A percentile compares a stretch with the other conserved stretches of the same genome.
Evolutionary conservation across 2,113 vertebrate species (phyloP).

Genomic region (Austrofundulus limnaeus): DNA sequence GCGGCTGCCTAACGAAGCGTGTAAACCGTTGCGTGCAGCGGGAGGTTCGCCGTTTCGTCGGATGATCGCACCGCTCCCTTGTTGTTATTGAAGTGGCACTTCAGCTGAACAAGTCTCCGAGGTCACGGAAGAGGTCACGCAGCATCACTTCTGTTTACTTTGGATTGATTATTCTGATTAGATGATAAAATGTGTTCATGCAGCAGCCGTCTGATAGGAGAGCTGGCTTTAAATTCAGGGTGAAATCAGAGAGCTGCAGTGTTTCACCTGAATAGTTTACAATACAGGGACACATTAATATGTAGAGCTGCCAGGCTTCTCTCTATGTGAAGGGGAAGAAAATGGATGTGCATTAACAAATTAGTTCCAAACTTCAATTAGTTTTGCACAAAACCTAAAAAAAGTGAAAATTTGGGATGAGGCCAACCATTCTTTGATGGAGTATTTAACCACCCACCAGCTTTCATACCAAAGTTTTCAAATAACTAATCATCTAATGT

Average conservation of each 20-base stretch:
- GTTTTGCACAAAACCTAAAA: neutral
- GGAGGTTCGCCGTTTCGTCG: conserved; percentile 4
- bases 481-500: too few species aligned
- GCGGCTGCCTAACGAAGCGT: conserved; percentile 26
- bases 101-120: conserved; percentile 26
- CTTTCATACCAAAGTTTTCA: too few species aligned
- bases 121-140: conserved; percentile 45
- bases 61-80: conserved; percentile 34
- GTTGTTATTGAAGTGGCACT: conserved; percentile 27
- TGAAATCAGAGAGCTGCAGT: conserved; percentile 38
- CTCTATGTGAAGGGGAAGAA: neutral
- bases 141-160: conserved; percentile 9
- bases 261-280: conserved; percentile 14
- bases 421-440: neutral
- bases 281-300: neutral
- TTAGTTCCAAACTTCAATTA: neutral
- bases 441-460: too few species aligned
- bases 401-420: neutral
- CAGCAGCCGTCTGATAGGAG: conserved; percentile 31
- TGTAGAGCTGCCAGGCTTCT: conserved; percentile 5
- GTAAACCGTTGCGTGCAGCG: conserved; percentile 16
- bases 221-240: conserved; percentile 11
- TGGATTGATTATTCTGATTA: conserved; percentile 49
- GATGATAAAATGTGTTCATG: conserved; percentile 22
- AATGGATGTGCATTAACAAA: too few species aligned